Evolutionary conservation across 2,797 vertebrate species (phyloP).

Genomic region (Coreius guichenoti): DNA sequence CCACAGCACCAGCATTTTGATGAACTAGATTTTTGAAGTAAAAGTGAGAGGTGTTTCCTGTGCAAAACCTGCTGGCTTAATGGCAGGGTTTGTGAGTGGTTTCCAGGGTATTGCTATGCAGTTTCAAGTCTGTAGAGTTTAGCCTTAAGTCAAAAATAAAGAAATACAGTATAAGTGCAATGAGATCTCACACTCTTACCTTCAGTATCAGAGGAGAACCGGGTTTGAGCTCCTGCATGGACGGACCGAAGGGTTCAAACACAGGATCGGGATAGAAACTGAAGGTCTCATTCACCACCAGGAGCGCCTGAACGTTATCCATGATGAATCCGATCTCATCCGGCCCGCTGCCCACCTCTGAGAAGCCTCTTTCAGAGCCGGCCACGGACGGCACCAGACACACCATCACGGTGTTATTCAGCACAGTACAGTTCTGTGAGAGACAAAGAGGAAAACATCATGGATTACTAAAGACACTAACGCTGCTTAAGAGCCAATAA

Average conservation of each 20-base stretch:
- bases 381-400: slow-evolving; percentile 93
- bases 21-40: neutral
- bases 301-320: slow-evolving; percentile 90
- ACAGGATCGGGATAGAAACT: slow-evolving; percentile 92
- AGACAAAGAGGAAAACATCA: neutral
- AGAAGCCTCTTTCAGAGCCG: slow-evolving; percentile 80
- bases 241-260: slow-evolving; percentile 88
- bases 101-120: neutral
- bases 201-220: slow-evolving; percentile 97
- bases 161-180: slow-evolving; percentile 13
- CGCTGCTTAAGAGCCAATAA: neutral
- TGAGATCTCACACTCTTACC: slow-evolving; percentile 76
- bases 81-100: neutral
- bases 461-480: neutral
- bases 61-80: neutral
- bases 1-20: neutral
- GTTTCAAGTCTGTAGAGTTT: neutral
- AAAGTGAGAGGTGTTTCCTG: neutral
- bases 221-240: slow-evolving; percentile 92
- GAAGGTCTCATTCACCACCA: slow-evolving; percentile 92
- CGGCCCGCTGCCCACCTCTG: slow-evolving; percentile 86
- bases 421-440: slow-evolving; percentile 89
- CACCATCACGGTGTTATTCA: slow-evolving; percentile 95
- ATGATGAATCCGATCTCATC: slow-evolving; percentile 97
- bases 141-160: neutral